Conservation (phyloP, 2,113 vertebrate genomes). For the Peromyscus polionotus region DNA sequence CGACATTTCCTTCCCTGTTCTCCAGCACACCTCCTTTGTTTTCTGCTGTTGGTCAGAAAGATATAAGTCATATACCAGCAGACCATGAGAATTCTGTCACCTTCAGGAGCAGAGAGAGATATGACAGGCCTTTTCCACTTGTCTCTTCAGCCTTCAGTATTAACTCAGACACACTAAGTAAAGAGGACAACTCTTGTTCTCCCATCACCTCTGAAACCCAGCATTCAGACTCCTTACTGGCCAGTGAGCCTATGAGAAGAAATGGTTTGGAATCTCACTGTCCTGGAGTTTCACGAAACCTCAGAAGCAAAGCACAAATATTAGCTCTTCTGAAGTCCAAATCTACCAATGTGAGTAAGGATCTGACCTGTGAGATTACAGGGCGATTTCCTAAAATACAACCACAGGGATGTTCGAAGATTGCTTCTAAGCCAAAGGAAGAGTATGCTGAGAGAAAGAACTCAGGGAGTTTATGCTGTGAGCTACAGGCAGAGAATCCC, state of each 20-base stretch:
- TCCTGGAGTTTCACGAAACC: conserved; percentile 67
- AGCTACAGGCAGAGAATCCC: neutral
- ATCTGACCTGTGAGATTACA: conserved; percentile 42
- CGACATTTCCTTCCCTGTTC: conserved; percentile 72
- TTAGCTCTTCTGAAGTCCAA: conserved; percentile 86
- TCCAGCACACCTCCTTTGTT: conserved; percentile 82
- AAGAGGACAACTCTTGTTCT: neutral
- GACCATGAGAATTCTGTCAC: neutral
- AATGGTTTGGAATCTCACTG: neutral
- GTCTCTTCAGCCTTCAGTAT: neutral
- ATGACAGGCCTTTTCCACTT: neutral
- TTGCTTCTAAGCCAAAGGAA: neutral
- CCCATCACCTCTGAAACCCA: neutral
- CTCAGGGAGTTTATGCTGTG: neutral
- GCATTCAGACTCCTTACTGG: conserved; percentile 25
- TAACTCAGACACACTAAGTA: neutral
- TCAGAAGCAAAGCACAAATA: conserved; percentile 89
- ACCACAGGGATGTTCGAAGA: neutral
- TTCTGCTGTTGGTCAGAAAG: conserved; percentile 75
- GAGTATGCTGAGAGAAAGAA: neutral
- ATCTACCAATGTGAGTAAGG: neutral
- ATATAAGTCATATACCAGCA: neutral
- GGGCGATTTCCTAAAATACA: neutral
- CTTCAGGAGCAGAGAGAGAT: neutral
- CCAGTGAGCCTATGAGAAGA: neutral